Percentiles rank a stretch among this genome's conserved stretches.
Conservation (phyloP, 2,888 invertebrate genomes). For the Fragum sueziense region DNA sequence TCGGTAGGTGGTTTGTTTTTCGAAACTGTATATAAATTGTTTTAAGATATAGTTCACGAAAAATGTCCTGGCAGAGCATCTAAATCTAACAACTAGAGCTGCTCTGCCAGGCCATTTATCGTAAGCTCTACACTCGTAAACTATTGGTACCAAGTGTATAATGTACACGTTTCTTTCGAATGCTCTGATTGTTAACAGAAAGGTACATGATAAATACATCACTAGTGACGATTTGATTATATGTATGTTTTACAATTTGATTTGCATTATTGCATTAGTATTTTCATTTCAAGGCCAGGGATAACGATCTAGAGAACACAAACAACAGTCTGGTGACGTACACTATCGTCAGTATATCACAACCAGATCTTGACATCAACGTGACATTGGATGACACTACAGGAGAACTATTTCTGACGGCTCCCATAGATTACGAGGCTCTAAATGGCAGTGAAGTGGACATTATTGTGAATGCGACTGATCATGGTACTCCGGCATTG, state of each 20-base stretch:
- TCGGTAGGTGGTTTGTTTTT: slow-evolving; percentile 7
- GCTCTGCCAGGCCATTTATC: too few species aligned
- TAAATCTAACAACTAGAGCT: too few species aligned
- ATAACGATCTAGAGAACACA: slow-evolving; percentile 34
- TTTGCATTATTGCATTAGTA: too few species aligned
- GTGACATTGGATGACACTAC: slow-evolving; percentile 24
- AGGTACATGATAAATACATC: too few species aligned
- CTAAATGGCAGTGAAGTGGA: slow-evolving; percentile 25
- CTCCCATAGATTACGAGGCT: slow-evolving; percentile 43
- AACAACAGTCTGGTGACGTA: slow-evolving; percentile 40
- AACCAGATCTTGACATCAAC: background rate
- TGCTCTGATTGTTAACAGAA: too few species aligned
- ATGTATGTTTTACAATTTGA: too few species aligned
- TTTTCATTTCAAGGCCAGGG: slow-evolving; percentile 34
- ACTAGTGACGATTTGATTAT: too few species aligned
- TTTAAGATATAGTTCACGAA: background rate
- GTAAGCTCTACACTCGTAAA: too few species aligned
- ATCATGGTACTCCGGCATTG: slow-evolving; percentile 24
- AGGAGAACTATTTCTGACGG: slow-evolving; percentile 32
- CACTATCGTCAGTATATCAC: slow-evolving; percentile 4
- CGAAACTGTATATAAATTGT: too few species aligned
- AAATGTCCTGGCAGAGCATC: too few species aligned
- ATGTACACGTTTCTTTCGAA: too few species aligned
- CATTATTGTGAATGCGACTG: slow-evolving; percentile 32
- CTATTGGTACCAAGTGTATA: too few species aligned